Conservation (phyloP, 2,797 vertebrate species). For the Carduelis carduelis region DNA sequence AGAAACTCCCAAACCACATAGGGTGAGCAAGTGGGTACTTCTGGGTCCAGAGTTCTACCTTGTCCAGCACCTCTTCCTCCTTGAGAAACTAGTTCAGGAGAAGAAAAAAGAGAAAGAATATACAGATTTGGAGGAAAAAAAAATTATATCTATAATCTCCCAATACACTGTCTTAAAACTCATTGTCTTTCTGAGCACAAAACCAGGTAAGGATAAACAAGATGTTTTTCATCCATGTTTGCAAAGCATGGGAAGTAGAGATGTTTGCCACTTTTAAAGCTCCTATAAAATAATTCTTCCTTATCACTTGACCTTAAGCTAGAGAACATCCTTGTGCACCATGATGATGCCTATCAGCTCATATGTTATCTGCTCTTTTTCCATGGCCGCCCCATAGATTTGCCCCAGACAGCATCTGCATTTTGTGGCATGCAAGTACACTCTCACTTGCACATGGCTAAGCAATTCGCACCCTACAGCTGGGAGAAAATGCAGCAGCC, state of each 20-base stretch:
- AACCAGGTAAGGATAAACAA: neutral
- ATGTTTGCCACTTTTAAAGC: neutral
- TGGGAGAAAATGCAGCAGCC: neutral
- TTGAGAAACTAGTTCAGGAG: constrained; percentile 23
- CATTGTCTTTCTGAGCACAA: neutral
- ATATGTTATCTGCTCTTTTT: neutral
- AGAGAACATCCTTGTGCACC: neutral
- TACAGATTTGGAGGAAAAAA: neutral
- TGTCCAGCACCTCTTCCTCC: constrained; percentile 68
- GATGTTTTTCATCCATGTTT: neutral
- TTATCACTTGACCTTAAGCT: neutral
- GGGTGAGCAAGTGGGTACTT: constrained; percentile 72
- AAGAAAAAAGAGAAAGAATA: neutral
- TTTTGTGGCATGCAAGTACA: neutral
- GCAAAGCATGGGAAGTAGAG: neutral
- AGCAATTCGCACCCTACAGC: neutral
- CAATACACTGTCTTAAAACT: neutral
- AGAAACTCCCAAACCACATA: constrained; percentile 78
- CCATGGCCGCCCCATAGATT: neutral
- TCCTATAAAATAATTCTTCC: neutral
- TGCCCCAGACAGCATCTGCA: neutral
- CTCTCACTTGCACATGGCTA: neutral
- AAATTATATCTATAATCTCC: neutral
- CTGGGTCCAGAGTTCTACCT: constrained; percentile 47
- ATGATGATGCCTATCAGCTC: neutral